These are phyloP conservation scores for Gymnocephalus cernua DNA, from an alignment of 2,113 vertebrate genomes.

Conservation along the genomic window DNA sequence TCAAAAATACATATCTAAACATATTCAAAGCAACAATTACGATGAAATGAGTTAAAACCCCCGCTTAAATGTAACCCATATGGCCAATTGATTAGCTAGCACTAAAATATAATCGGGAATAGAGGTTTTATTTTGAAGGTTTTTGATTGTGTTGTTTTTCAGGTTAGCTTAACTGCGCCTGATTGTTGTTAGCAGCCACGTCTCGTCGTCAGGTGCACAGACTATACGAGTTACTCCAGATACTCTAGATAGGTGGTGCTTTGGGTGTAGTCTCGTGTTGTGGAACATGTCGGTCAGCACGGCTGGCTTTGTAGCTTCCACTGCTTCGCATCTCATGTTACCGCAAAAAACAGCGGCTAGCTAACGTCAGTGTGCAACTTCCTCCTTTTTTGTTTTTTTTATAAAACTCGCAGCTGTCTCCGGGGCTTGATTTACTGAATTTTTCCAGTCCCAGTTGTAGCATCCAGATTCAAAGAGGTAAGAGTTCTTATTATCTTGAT, in stretches of 20 bases:
- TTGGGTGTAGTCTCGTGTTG: neutral
- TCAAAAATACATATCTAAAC: neutral
- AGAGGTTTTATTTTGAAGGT: conserved; percentile 31
- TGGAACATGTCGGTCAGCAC: neutral
- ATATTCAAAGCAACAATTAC: too few species aligned
- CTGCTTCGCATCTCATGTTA: neutral
- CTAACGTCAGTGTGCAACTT: conserved; percentile 49
- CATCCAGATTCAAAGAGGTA: conserved; percentile 1
- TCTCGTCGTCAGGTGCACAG: conserved; percentile 12
- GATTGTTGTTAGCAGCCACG: conserved; percentile 38
- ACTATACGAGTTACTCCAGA: too few species aligned
- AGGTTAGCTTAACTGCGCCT: neutral
- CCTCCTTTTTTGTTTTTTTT: conserved; percentile 18
- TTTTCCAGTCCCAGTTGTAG: neutral
- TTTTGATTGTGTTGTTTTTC: fast-evolving
- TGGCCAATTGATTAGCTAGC: too few species aligned
- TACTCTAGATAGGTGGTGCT: fast-evolving
- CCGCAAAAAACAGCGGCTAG: conserved; percentile 1
- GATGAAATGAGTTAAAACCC: fast-evolving
- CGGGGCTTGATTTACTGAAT: too few species aligned
- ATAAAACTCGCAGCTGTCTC: neutral
- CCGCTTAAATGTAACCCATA: fast-evolving
- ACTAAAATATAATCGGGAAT: fast-evolving
- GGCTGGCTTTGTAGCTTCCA: fast-evolving
- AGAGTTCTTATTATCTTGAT: neutral